Conservation (phyloP, 2,888 invertebrate species). For the Synergus umbraculus region DNA sequence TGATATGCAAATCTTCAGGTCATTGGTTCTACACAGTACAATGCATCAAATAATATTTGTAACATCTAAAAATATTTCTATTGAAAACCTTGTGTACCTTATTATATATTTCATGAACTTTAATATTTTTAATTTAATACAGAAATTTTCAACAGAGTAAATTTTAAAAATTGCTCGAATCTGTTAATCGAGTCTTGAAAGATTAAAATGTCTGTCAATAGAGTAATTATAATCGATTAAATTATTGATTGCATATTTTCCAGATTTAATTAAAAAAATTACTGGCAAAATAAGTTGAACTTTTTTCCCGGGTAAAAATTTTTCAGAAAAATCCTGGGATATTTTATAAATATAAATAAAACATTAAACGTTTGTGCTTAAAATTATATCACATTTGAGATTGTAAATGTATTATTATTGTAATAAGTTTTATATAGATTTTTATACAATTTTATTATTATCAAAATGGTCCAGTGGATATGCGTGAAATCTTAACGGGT, state of each 20-base stretch:
- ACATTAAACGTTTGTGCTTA: not conserved
- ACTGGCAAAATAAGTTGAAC: not conserved
- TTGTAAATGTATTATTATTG: conserved; percentile 13
- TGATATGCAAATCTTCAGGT: conserved; percentile 17
- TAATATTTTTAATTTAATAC: not conserved
- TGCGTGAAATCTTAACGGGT: not conserved
- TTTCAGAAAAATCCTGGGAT: conserved; percentile 1
- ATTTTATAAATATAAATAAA: conserved; percentile 9
- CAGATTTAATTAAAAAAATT: conserved; percentile 14
- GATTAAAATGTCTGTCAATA: not conserved
- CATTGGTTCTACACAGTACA: not conserved
- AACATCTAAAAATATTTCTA: conserved; percentile 23
- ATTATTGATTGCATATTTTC: not conserved
- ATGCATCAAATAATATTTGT: not conserved
- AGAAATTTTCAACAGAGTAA: conserved; percentile 23
- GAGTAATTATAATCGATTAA: conserved; percentile 11
- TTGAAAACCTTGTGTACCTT: conserved; percentile 17
- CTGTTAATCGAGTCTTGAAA: not conserved
- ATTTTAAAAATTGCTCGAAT: not conserved
- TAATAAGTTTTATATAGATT: not conserved
- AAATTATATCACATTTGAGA: not conserved
- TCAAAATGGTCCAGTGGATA: conserved; percentile 11
- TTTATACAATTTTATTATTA: not conserved
- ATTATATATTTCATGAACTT: not conserved
- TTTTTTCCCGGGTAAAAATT: not conserved